phyloP scores from a whole-genome alignment of 2,113 vertebrate species.

The Vulpes lagopus region DNA sequence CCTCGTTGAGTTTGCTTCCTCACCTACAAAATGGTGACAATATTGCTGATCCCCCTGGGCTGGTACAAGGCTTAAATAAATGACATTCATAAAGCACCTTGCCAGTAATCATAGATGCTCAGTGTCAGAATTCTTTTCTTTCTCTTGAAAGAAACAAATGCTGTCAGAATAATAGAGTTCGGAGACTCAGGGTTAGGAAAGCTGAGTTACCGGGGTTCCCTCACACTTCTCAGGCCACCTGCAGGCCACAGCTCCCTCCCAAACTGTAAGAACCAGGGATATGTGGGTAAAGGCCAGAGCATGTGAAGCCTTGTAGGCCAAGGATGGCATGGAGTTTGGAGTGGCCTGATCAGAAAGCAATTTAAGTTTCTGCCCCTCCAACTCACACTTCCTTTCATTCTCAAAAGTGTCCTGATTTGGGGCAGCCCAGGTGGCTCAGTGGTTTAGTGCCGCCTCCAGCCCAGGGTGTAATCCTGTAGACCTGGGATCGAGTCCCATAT shows the following conservation, averaged over 20 bases:
- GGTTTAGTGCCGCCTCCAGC: no score
- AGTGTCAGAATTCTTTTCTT: background rate
- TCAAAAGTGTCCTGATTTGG: background rate
- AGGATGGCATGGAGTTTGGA: no score
- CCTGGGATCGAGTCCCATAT: no score
- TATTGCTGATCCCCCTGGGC: background rate
- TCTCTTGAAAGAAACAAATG: background rate
- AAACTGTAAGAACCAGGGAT: background rate
- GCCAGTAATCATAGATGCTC: background rate
- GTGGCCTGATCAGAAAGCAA: background rate
- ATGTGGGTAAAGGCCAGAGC: background rate
- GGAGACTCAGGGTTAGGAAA: background rate
- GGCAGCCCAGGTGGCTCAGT: no score
- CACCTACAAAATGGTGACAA: conserved; percentile 4
- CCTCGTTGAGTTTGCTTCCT: background rate
- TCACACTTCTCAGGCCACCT: background rate
- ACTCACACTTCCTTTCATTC: background rate
- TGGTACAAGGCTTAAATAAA: background rate
- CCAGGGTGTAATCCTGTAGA: no score
- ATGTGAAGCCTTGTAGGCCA: background rate
- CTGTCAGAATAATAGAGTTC: background rate
- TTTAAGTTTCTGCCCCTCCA: background rate
- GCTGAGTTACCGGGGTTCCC: background rate
- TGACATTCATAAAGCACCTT: background rate
- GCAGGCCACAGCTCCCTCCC: background rate